Percentiles rank a stretch among this genome's conserved stretches.
Evolutionary conservation across 1,140 invertebrate species (phyloP).

Genomic region (Drosophila pseudoananassae): DNA sequence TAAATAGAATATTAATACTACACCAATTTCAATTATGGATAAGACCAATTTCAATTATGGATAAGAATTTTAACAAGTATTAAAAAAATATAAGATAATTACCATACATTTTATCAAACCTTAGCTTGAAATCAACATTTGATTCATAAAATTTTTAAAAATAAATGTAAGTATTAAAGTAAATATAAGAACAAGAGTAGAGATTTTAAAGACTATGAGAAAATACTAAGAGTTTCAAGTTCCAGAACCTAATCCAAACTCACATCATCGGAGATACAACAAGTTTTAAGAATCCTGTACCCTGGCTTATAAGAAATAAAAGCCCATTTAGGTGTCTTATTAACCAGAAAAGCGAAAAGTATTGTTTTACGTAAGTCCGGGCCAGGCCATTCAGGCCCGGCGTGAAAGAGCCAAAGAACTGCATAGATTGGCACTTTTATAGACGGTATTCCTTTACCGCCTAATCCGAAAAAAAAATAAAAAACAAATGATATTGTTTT

Average conservation of each 20-base stretch:
- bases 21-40: too few species aligned
- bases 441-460: background rate
- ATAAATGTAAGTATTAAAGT: too few species aligned
- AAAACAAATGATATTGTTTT: background rate
- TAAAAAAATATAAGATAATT: too few species aligned
- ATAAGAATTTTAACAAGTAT: too few species aligned
- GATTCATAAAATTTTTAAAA: too few species aligned
- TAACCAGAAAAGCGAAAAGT: conserved; percentile 1
- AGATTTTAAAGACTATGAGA: too few species aligned
- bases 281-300: background rate
- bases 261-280: background rate
- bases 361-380: conserved; percentile 41
- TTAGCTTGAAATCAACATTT: too few species aligned
- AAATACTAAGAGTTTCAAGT: too few species aligned
- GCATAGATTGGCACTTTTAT: conserved; percentile 8
- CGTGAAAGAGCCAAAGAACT: conserved; percentile 54
- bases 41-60: too few species aligned
- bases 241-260: background rate
- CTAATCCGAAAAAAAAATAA: conserved; percentile 7
- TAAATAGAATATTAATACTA: too few species aligned
- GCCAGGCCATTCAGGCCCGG: conserved; percentile 58
- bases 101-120: too few species aligned
- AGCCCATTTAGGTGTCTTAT: background rate
- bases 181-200: too few species aligned
- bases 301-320: background rate